Evolutionary conservation across 2,888 invertebrate species (phyloP), one percentile per base, ranked within the genome.

Genomic region (Metopia argyrocephala): DNA sequence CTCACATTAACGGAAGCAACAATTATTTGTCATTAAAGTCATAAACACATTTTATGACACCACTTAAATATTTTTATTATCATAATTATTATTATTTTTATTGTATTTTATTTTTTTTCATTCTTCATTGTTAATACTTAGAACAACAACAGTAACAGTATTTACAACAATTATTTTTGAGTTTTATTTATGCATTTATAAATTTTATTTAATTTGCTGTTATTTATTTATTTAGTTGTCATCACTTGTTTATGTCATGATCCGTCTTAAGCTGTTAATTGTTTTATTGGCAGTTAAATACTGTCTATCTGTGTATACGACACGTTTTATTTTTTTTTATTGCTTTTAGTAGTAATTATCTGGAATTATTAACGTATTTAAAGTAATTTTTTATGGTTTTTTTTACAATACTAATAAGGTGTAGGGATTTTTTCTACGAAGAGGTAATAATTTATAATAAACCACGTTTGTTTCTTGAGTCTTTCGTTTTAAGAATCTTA

Each of bases 1-100:
- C 84, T 82, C 83, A 84, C 83, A 82, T 79, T 82, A 85, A 83
- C 84, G 84, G 84, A 85, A 85, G 85, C 84, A 83, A 71, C 81
- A 83, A 85, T 85, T 84, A 85, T 83, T 84, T 84, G 84, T 84
- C 83, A 84, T 85, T 84, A 84, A 79, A 84, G 84, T 82, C 83
- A 82, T 84, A 84, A 85, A 84, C 82, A 84, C 83, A 81, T 81
- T 84, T 84, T 84, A 85, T 83, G 82, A 81, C 81, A 81, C 73
- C 83, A 80, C 75, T 84, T 83, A 81, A 78, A 65, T 75, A 66
- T 82, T 84, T 83, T 82, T 70, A 81, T 78, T 76, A 75, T 52
- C 73, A 65, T 69, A n/a, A n/a, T n/a, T 75, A 68, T 68, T 54
- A 71, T 66, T 79, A 75, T 74, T n/a, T n/a, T 79, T 70, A 71